A percentile compares a stretch with the other conserved stretches of the same genome.
phyloP scores from a whole-genome alignment of 2,888 invertebrate genomes.

The Matsumyia berberina region DNA sequence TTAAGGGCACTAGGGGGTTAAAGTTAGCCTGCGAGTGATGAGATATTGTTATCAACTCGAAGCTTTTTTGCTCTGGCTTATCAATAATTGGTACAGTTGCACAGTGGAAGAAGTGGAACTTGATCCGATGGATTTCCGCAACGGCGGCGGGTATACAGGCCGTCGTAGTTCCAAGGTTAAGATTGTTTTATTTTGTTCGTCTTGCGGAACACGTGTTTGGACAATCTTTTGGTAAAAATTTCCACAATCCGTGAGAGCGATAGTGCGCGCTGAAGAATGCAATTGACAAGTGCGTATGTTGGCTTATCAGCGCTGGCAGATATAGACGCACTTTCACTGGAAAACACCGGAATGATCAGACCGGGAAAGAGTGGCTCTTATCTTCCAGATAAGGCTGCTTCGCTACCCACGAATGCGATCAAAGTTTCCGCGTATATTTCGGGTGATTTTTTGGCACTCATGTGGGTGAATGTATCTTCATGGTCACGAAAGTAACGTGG shows the following conservation, averaged over 20 bases:
- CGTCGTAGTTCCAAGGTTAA: background rate
- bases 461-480: conserved; percentile 33
- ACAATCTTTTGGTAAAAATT: background rate
- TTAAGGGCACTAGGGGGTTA: conserved; percentile 13
- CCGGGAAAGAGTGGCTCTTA: background rate
- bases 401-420: conserved; percentile 5
- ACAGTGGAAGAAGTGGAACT: conserved; percentile 13
- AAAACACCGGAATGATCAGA: conserved; percentile 2
- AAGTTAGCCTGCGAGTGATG: background rate
- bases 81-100: conserved; percentile 5
- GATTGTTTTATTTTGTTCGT: background rate
- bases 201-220: background rate
- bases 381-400: conserved; percentile 28
- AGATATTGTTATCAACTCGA: conserved; percentile 18
- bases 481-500: conserved; percentile 25
- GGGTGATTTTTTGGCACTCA: conserved; percentile 1
- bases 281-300: background rate
- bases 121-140: conserved; percentile 26
- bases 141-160: background rate
- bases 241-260: too few relatives aligned
- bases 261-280: background rate
- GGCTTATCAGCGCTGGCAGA: background rate
- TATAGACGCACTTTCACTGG: background rate
- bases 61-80: background rate
- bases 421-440: conserved; percentile 27